Base-by-base conservation (phyloP, 2,797 vertebrate genomes). In the Coluber constrictor region DNA sequence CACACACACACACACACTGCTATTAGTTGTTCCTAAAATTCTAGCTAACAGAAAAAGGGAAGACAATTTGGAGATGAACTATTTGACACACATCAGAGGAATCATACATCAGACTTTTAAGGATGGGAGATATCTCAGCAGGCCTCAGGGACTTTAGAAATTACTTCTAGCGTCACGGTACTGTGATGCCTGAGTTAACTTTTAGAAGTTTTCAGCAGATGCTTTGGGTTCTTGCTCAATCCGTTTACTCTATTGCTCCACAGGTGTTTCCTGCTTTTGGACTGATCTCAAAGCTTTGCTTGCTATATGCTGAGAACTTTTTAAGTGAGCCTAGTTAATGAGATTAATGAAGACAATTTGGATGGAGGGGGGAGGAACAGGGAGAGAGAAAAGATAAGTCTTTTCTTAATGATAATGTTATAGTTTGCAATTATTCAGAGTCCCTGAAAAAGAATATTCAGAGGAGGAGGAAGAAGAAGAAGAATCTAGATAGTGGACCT, bases 391-490 rank as follows among this genome's bases (percentile, higher is more conserved):
- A 88, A 56, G 55, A 60, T 18, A 94, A 90, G 90, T 79, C 7
- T 93, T 95, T 87, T 20, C 70, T 94, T 92, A 94, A 94, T 95
- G 91, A 93, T 95, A 91, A 95, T 94, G 95, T 96, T 93, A 91
- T 86, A 93, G 27, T 92, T 94, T 54, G 93, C 32, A 95, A 43
- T 96, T 74, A 86, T 51, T 94, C n/a, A 51, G 92, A 87, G 90
- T 37, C 74, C n/a, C 66, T 74, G 66, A 74, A 37, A 37, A 37
- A 74, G 16, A 37, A 8, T 51, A 51, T 51, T 51, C 7, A 7
- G 25, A 27, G 6, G 4, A 12, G 3, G 60, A 12, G 10, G 25
- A 27, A 10, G 10, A 29, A 3, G 4, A 13, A 0, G 10, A 27
- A 0, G 59, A 60, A 9, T 61, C 20, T 61, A 23, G 23, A 61